Evolutionary conservation across 2,113 vertebrate species (phyloP).

Genomic region (Eclectus roratus): DNA sequence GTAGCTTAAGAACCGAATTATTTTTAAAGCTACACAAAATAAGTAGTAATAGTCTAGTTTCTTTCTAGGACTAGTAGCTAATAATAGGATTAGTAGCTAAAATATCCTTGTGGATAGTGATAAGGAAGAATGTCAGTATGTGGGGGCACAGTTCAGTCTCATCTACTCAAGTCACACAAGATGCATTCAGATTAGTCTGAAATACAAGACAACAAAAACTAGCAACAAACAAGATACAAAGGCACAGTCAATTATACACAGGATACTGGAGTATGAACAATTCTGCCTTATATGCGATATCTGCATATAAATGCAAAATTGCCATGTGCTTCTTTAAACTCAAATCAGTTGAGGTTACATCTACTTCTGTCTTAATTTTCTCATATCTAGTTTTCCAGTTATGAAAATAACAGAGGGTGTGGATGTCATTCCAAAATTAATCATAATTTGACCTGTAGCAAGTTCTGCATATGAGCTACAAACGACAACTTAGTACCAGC

Average conservation of each 20-base stretch:
- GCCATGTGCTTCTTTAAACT: background rate
- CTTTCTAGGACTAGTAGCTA: background rate
- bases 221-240: constrained; percentile 23
- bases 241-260: background rate
- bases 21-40: no score
- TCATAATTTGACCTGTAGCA: background rate
- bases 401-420: background rate
- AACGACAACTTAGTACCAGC: background rate
- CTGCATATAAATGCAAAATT: constrained; percentile 14
- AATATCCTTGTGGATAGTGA: background rate
- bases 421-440: background rate
- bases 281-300: background rate
- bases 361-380: background rate
- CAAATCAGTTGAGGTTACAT: background rate
- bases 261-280: background rate
- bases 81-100: background rate
- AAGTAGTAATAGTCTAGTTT: background rate
- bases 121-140: background rate
- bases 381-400: background rate
- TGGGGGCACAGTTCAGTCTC: background rate
- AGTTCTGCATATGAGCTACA: background rate
- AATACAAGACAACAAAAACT: constrained; percentile 22
- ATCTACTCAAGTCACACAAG: background rate
- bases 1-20: constrained; percentile 23
- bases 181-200: background rate